Conservation (phyloP, 2,113 vertebrate species). For the Bungarus multicinctus region DNA sequence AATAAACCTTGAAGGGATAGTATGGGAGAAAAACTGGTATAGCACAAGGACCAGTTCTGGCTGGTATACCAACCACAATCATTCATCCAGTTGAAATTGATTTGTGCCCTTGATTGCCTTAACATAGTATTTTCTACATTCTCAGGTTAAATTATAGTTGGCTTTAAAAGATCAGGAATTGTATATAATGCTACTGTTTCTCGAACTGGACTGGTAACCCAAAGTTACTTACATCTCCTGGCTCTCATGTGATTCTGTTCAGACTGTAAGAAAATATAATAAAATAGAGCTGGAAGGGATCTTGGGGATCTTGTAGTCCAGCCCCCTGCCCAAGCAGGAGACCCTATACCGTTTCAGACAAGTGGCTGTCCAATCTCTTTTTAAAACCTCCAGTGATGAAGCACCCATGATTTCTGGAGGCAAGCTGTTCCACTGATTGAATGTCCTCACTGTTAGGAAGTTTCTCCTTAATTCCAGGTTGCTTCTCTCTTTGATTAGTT, state of each 20-base stretch:
- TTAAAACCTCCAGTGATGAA: too few relatives aligned
- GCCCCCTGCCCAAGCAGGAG: too few relatives aligned
- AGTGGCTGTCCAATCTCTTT: too few relatives aligned
- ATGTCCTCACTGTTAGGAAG: too few relatives aligned
- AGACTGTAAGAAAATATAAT: background rate
- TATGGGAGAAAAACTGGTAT: background rate
- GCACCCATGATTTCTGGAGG: too few relatives aligned
- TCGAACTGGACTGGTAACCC: background rate
- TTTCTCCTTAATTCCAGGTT: too few relatives aligned
- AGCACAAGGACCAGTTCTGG: background rate
- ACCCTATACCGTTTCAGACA: too few relatives aligned
- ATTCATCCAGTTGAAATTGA: background rate
- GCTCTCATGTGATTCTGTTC: background rate
- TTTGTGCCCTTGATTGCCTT: background rate
- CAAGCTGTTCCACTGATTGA: too few relatives aligned
- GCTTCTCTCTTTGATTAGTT: too few relatives aligned
- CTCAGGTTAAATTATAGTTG: background rate
- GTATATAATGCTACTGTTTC: background rate
- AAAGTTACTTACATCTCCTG: background rate
- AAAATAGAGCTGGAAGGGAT: too few relatives aligned
- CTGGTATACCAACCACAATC: background rate
- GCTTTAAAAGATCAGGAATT: background rate
- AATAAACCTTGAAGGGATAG: background rate
- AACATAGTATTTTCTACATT: background rate
- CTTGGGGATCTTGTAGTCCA: too few relatives aligned